phyloP scores from a whole-genome alignment of 1,140 invertebrate genomes.

The Drosophila lacteicornis region DNA sequence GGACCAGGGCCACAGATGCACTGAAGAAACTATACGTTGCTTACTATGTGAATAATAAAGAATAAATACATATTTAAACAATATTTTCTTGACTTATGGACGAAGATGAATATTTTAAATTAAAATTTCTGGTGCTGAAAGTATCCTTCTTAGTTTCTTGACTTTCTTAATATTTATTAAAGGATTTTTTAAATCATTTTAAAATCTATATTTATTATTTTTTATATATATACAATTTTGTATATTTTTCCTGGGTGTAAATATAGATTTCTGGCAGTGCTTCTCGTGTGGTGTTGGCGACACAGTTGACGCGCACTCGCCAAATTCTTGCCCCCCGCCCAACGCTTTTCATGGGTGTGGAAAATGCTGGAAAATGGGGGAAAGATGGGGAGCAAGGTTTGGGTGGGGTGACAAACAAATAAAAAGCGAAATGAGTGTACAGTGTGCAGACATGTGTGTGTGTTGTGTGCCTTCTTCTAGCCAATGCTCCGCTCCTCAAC shows the following conservation, averaged over 20 bases:
- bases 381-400: background rate
- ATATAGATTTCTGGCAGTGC: constrained; percentile 5
- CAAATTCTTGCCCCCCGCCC: constrained; percentile 47
- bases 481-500: background rate
- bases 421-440: constrained; percentile 51
- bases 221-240: no score
- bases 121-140: no score
- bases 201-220: background rate
- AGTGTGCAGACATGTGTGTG: constrained; percentile 14
- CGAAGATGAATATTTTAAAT: no score
- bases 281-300: constrained; percentile 49
- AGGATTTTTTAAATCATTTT: background rate
- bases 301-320: constrained; percentile 67
- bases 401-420: constrained; percentile 29
- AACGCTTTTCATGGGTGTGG: background rate
- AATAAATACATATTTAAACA: no score
- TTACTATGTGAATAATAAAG: no score
- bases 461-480: constrained; percentile 14
- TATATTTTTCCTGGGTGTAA: background rate
- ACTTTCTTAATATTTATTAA: background rate
- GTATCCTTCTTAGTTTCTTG: no score
- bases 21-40: background rate
- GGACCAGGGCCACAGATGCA: constrained; percentile 6
- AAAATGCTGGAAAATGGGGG: no score
- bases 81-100: no score